Percentiles rank a stretch among this genome's conserved stretches.
phyloP scores from a whole-genome alignment of 2,888 invertebrate species.

The Drosophila stalkeri region DNA sequence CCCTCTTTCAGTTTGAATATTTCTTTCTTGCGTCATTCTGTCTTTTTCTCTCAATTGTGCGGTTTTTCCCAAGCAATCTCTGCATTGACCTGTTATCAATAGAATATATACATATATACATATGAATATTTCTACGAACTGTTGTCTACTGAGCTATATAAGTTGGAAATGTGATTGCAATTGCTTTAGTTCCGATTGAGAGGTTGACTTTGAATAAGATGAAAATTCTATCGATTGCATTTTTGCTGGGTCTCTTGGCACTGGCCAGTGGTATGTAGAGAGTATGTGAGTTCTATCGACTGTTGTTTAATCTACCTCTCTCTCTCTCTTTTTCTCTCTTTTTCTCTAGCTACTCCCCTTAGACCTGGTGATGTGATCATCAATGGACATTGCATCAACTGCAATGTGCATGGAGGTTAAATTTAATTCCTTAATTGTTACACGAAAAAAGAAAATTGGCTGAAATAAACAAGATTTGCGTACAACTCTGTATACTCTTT shows the following conservation, averaged over 20 bases:
- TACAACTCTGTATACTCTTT: background rate
- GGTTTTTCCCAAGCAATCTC: conserved; percentile 11
- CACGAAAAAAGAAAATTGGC: background rate
- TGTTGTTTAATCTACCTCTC: background rate
- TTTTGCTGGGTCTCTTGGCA: conserved; percentile 10
- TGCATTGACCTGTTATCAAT: background rate
- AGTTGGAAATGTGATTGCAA: background rate
- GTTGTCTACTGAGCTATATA: conserved; percentile 1
- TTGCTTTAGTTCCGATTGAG: background rate
- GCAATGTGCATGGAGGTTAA: conserved; percentile 13
- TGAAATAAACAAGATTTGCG: background rate
- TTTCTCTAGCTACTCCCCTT: background rate
- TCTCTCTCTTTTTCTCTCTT: background rate
- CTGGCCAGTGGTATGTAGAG: conserved; percentile 16
- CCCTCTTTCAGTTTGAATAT: background rate
- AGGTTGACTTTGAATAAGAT: conserved; percentile 1
- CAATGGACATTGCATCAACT: conserved; percentile 11
- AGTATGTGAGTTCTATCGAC: too few species aligned
- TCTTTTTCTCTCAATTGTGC: background rate
- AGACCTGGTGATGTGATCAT: conserved; percentile 14
- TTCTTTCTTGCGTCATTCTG: background rate
- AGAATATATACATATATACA: background rate
- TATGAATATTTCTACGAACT: background rate
- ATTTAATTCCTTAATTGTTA: background rate
- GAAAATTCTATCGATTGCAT: conserved; percentile 12